phyloP scores from a whole-genome alignment of 2,888 invertebrate genomes.

The Linnaemya vulpina region DNA sequence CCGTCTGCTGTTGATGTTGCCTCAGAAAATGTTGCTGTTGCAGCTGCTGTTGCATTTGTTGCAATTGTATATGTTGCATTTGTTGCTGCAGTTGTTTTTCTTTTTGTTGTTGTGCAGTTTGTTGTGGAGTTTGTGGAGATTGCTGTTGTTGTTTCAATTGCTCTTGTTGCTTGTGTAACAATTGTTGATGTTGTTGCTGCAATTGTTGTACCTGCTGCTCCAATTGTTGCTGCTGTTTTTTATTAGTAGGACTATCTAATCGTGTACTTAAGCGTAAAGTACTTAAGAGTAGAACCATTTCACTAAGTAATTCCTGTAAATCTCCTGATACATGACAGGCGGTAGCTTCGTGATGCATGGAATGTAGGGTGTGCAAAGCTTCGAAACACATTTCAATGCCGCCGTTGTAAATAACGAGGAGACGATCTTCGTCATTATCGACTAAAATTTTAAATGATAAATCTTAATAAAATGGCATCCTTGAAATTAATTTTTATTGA shows the following conservation, averaged over 20 bases:
- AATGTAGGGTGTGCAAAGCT: constrained; percentile 94
- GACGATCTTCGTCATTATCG: constrained; percentile 93
- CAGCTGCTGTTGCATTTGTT: constrained; percentile 77
- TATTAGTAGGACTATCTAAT: constrained; percentile 80
- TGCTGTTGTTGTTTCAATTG: constrained; percentile 73
- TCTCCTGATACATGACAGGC: constrained; percentile 93
- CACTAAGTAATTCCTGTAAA: constrained; percentile 91
- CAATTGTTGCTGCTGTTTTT: constrained; percentile 78
- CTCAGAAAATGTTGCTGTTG: constrained; percentile 79
- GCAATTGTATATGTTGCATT: constrained; percentile 79
- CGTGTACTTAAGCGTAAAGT: constrained; percentile 87
- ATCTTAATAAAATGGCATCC: too few relatives aligned
- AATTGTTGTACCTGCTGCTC: constrained; percentile 76
- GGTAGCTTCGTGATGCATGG: constrained; percentile 97
- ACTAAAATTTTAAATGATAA: constrained; percentile 83
- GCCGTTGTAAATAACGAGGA: constrained; percentile 94
- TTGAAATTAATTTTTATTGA: too few relatives aligned
- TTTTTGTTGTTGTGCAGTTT: constrained; percentile 78
- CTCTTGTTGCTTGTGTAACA: constrained; percentile 72
- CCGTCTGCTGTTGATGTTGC: constrained; percentile 79
- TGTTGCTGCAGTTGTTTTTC: constrained; percentile 79
- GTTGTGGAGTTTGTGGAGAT: constrained; percentile 75
- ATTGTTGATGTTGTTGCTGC: constrained; percentile 73
- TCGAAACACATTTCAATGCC: constrained; percentile 88
- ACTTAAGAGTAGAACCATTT: constrained; percentile 88